Evolutionary conservation across 1,140 invertebrate genomes (phyloP).

Genomic region (Meloidogyne hapla): DNA sequence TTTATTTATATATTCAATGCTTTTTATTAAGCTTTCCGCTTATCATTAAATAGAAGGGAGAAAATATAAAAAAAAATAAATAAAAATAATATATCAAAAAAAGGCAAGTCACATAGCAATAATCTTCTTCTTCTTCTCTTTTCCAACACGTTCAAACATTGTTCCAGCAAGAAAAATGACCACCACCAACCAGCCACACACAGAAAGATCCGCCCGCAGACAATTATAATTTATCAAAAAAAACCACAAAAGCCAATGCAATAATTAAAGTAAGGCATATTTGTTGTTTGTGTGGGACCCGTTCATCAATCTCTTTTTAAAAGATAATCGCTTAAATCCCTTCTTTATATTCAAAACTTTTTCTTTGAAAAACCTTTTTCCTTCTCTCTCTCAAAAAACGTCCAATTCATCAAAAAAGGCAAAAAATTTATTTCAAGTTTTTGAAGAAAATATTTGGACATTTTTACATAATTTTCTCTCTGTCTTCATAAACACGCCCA

Average conservation of each 20-base stretch:
- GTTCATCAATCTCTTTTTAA: slow-evolving; percentile 10
- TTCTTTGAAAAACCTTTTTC: neutral
- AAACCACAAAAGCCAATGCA: neutral
- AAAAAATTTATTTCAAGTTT: neutral
- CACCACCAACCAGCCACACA: neutral
- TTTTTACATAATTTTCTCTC: neutral
- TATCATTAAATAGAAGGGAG: too few relatives aligned
- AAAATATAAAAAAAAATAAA: too few relatives aligned
- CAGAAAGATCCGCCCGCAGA: neutral
- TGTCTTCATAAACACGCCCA: neutral
- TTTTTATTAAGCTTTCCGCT: too few relatives aligned
- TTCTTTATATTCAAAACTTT: neutral
- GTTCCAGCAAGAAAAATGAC: slow-evolving; percentile 9
- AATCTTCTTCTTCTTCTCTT: slow-evolving; percentile 1
- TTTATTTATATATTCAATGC: too few relatives aligned
- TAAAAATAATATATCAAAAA: too few relatives aligned
- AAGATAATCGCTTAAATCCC: neutral
- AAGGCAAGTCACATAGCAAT: too few relatives aligned
- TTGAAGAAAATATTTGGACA: neutral
- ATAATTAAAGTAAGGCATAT: slow-evolving; percentile 5
- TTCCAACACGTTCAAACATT: slow-evolving; percentile 3
- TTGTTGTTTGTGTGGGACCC: neutral
- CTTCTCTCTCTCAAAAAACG: neutral
- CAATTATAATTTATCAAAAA: neutral
- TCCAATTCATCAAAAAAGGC: neutral